Evolutionary conservation across 2,113 vertebrate species (phyloP).

Genomic region (Rhynchomys soricoides): DNA sequence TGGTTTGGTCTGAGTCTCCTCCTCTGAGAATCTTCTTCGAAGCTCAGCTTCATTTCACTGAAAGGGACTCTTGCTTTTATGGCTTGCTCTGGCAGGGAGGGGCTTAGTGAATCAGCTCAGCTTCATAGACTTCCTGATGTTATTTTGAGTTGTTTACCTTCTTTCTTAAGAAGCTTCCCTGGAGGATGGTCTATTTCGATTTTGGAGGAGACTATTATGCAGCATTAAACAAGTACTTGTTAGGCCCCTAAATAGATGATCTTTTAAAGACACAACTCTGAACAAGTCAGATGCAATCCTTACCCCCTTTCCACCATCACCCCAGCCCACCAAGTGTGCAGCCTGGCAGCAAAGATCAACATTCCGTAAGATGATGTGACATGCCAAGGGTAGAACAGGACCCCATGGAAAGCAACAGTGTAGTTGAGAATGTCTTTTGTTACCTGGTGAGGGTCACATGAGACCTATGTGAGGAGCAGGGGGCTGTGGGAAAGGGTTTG

Average conservation of each 20-base stretch:
- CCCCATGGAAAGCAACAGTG: neutral
- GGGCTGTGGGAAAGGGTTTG: neutral
- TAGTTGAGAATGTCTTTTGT: neutral
- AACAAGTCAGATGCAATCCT: neutral
- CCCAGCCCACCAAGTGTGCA: neutral
- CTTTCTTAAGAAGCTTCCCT: neutral
- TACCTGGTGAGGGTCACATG: neutral
- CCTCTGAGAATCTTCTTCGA: neutral
- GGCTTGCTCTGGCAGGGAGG: neutral
- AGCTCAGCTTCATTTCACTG: neutral
- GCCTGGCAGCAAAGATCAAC: neutral
- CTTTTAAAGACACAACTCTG: neutral
- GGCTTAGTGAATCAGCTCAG: neutral
- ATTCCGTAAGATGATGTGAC: neutral
- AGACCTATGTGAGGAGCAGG: neutral
- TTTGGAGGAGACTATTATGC: neutral
- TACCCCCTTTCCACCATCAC: neutral
- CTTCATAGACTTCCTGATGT: neutral
- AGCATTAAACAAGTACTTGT: neutral
- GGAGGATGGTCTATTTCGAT: neutral
- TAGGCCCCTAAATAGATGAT: neutral
- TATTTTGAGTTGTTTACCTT: neutral
- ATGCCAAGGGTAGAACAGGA: neutral
- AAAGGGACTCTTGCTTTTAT: neutral
- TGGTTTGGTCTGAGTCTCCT: neutral